Conservation (phyloP, 2,888 invertebrate species). For the Thecophora atra region DNA sequence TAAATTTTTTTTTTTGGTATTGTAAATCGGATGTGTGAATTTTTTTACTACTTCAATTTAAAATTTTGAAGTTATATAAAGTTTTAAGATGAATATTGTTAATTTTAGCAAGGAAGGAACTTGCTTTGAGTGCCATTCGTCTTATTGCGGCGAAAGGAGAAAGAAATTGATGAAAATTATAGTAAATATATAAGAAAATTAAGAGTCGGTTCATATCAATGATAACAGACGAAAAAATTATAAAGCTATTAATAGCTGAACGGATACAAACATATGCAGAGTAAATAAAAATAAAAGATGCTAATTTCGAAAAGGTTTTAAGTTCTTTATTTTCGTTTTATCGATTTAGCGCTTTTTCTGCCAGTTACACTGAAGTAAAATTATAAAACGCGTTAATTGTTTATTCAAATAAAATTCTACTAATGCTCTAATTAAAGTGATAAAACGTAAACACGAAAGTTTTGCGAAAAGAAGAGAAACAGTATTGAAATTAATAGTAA, state of each 20-base stretch:
- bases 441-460: constrained; percentile 23
- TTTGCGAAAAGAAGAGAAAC: background rate
- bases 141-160: too few species aligned
- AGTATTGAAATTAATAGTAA: background rate
- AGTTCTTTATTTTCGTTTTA: too few species aligned
- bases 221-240: background rate
- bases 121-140: too few species aligned
- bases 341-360: too few species aligned
- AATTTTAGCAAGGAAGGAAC: too few species aligned
- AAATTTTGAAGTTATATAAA: background rate
- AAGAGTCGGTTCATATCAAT: background rate
- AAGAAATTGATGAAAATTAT: background rate
- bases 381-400: constrained; percentile 56
- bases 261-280: background rate
- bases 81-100: too few species aligned
- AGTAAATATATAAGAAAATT: background rate
- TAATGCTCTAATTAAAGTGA: constrained; percentile 55
- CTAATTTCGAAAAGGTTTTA: too few species aligned
- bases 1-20: background rate
- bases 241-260: background rate
- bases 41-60: background rate
- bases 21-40: background rate
- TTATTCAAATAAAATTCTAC: constrained; percentile 52
- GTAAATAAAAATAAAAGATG: too few species aligned
- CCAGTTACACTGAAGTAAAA: background rate